Evolutionary conservation across 2,888 invertebrate genomes (phyloP).

Genomic region (Agriopis aurantiaria): DNA sequence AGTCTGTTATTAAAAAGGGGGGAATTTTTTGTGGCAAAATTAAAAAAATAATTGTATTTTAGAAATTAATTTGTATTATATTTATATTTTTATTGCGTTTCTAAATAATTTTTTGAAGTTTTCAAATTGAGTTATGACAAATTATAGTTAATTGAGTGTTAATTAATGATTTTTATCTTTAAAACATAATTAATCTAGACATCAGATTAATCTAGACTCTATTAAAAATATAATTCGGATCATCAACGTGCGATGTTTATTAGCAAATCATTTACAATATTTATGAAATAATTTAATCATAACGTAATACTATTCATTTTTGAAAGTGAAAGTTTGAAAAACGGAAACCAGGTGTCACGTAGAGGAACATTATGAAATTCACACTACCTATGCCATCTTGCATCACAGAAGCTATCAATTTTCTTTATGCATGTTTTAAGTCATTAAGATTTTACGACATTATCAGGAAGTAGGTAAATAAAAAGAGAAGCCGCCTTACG

Average conservation of each 20-base stretch:
- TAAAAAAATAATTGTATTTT: no score
- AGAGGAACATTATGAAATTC: neutral
- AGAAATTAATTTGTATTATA: no score
- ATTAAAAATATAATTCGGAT: constrained; percentile 2
- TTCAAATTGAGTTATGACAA: no score
- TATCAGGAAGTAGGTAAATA: no score
- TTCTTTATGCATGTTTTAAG: constrained; percentile 30
- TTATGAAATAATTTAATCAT: constrained; percentile 12
- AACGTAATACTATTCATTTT: constrained; percentile 8
- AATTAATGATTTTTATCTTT: neutral
- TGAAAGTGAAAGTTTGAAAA: constrained; percentile 29
- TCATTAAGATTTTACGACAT: neutral
- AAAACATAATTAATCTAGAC: neutral
- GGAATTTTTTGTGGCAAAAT: no score
- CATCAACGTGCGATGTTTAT: constrained; percentile 5
- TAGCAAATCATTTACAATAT: constrained; percentile 2
- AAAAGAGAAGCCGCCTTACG: no score
- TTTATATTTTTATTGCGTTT: no score
- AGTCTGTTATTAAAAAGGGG: no score
- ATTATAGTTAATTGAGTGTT: no score
- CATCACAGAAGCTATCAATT: constrained; percentile 3
- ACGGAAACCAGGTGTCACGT: constrained; percentile 24
- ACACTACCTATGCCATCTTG: constrained; percentile 3
- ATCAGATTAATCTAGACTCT: neutral
- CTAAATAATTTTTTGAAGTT: no score